Percentiles rank a stretch among this genome's conserved stretches.
phyloP scores from a whole-genome alignment of 2,888 invertebrate genomes.

The Lobophora halterata region DNA sequence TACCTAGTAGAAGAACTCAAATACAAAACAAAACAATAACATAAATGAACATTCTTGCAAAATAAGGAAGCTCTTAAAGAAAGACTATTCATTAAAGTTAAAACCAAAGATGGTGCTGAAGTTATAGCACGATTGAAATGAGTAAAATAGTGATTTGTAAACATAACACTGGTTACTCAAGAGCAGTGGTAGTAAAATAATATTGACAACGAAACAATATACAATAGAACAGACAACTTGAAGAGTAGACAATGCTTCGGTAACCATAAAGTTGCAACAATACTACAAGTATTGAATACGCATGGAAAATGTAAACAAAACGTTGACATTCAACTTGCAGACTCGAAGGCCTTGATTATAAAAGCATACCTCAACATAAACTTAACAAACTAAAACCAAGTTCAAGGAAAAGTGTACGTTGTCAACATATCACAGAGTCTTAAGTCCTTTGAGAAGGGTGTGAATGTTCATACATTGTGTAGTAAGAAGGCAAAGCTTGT shows the following conservation, averaged over 20 bases:
- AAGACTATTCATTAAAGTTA: no score
- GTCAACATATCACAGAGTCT: conserved; percentile 18
- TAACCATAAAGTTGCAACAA: conserved; percentile 6
- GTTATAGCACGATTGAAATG: no score
- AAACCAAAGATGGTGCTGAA: no score
- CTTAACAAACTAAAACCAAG: conserved; percentile 29
- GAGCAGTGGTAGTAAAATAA: no score
- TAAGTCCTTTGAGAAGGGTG: conserved; percentile 16
- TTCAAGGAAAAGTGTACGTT: conserved; percentile 31
- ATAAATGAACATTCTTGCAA: no score
- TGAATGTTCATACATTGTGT: conserved; percentile 27
- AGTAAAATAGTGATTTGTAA: no score
- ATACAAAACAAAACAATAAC: no score
- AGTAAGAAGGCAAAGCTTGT: conserved; percentile 33
- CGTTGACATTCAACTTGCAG: conserved; percentile 70
- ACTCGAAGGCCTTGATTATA: conserved; percentile 72
- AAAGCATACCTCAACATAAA: conserved; percentile 37
- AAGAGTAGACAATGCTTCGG: conserved; percentile 7
- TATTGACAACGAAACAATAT: conserved; percentile 4
- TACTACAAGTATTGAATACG: conserved; percentile 12
- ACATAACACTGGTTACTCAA: no score
- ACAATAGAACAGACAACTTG: conserved; percentile 6
- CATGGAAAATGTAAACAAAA: conserved; percentile 62
- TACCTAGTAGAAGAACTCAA: no score
- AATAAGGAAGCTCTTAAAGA: no score